These are phyloP conservation scores for Melanchra persicariae DNA, from an alignment of 2,888 invertebrate species.

Conservation along the genomic window DNA sequence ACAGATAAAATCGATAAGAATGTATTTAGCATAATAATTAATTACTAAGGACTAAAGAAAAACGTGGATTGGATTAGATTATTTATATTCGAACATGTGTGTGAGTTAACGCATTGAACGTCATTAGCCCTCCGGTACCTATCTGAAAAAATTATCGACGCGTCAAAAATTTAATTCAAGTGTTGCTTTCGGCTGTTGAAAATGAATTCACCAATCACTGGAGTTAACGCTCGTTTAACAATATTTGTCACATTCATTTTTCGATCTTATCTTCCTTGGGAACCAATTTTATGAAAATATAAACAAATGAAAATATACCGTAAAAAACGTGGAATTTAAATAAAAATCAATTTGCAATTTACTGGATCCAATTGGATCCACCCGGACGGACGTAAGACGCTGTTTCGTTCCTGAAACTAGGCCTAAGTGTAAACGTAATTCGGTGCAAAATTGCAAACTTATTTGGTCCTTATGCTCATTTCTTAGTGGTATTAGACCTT, in stretches of 20 bases:
- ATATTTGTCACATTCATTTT: neutral
- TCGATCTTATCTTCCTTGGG: too few species aligned
- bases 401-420: too few species aligned
- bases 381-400: too few species aligned
- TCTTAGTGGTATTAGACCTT: neutral
- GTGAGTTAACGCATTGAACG: neutral
- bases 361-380: too few species aligned
- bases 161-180: too few species aligned
- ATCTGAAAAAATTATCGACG: neutral
- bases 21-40: conserved; percentile 58
- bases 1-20: conserved; percentile 77
- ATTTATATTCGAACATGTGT: conserved; percentile 24
- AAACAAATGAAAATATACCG: too few species aligned
- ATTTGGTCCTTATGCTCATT: neutral
- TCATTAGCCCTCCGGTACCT: neutral
- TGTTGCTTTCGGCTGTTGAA: neutral
- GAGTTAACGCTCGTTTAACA: neutral
- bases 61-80: conserved; percentile 42
- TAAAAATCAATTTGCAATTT: too few species aligned
- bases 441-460: neutral
- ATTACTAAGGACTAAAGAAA: conserved; percentile 47
- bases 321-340: too few species aligned
- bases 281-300: too few species aligned
- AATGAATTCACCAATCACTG: neutral
- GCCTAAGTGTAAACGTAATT: neutral